Evolutionary conservation across 2,113 vertebrate genomes (phyloP).

Genomic region (Ceyx melanurus): DNA sequence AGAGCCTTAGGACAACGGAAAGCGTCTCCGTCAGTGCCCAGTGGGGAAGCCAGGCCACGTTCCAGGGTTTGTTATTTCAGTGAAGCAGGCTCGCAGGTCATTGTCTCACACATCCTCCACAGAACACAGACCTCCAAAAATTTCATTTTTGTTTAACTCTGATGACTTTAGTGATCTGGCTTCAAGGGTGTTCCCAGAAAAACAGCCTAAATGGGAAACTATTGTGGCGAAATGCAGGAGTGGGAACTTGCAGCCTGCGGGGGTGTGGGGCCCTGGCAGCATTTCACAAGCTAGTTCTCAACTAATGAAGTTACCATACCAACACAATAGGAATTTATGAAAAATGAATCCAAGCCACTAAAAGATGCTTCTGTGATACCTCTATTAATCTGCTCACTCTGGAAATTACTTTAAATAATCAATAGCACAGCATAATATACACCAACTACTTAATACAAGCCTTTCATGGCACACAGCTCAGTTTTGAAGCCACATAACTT

Average conservation of each 20-base stretch:
- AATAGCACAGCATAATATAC: background rate
- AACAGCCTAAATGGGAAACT: background rate
- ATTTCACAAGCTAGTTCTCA: background rate
- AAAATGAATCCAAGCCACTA: background rate
- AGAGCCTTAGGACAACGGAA: background rate
- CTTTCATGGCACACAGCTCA: background rate
- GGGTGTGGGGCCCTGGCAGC: fast-evolving
- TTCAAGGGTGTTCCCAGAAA: background rate
- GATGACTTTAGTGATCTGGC: background rate
- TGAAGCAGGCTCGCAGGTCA: background rate
- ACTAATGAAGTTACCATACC: background rate
- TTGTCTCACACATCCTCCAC: background rate
- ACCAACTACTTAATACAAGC: background rate
- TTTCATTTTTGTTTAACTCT: background rate
- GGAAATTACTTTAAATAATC: background rate
- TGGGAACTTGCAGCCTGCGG: background rate
- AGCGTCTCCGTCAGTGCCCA: background rate
- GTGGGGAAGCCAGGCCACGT: background rate
- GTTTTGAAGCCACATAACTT: background rate
- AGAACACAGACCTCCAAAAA: background rate
- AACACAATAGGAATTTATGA: background rate
- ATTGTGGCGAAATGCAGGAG: background rate
- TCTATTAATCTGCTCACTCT: background rate
- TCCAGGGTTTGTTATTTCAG: conserved; percentile 3
- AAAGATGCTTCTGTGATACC: background rate